A percentile compares a stretch with the other conserved stretches of the same genome.
Evolutionary conservation across 2,888 invertebrate species (phyloP).

Genomic region (Argynnis bischoffii): DNA sequence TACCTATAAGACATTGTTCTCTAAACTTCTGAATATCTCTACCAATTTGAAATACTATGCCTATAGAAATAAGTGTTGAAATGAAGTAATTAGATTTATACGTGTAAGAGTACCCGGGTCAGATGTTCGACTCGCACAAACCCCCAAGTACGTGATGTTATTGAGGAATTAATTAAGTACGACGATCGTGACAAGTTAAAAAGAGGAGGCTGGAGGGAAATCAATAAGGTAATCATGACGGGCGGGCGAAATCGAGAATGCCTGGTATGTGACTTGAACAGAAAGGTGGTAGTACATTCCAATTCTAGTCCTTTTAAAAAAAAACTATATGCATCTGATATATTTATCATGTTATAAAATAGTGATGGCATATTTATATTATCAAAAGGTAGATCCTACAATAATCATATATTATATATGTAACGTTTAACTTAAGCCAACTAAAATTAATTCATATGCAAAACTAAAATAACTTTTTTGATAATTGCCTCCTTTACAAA

Average conservation of each 20-base stretch:
- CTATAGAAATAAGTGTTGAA: slow-evolving; percentile 31
- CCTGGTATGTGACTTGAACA: slow-evolving; percentile 20
- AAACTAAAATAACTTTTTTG: not conserved
- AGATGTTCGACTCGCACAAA: slow-evolving; percentile 53
- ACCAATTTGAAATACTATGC: slow-evolving; percentile 9
- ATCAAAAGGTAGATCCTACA: no score
- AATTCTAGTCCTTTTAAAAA: not conserved
- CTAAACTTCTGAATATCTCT: not conserved
- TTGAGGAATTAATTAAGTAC: slow-evolving; percentile 65
- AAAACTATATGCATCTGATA: slow-evolving; percentile 3
- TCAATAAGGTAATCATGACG: slow-evolving; percentile 33
- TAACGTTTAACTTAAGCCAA: no score
- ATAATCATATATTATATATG: no score
- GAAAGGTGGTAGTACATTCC: slow-evolving; percentile 7
- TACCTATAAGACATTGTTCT: not conserved
- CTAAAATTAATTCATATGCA: no score
- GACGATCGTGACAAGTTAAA: slow-evolving; percentile 36
- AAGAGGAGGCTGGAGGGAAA: slow-evolving; percentile 29
- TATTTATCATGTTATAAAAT: slow-evolving; percentile 8
- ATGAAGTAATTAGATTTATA: slow-evolving; percentile 4
- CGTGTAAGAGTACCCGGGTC: slow-evolving; percentile 43
- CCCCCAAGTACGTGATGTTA: slow-evolving; percentile 62
- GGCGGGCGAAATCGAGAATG: slow-evolving; percentile 32
- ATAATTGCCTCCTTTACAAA: not conserved
- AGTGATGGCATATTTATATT: no score